Conservation (phyloP, 2,888 invertebrate genomes). For the Sinelater perroti region DNA sequence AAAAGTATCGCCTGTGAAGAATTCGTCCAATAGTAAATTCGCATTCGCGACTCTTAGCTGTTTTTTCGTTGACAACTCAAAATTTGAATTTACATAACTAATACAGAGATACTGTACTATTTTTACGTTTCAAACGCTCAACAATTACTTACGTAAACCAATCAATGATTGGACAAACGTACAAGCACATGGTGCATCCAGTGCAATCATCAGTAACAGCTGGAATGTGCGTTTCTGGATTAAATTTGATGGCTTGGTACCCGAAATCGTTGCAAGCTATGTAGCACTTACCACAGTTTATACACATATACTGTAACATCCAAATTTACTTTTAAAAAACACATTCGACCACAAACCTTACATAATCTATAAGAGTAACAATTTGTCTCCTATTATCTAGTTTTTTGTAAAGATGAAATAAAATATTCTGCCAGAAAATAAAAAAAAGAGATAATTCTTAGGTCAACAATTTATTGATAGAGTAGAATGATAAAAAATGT, state of each 20-base stretch:
- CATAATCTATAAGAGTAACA: slow-evolving; percentile 96
- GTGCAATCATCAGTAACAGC: slow-evolving; percentile 88
- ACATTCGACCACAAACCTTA: slow-evolving; percentile 61
- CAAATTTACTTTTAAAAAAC: not conserved
- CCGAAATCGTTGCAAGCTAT: slow-evolving; percentile 99
- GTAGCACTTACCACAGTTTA: slow-evolving; percentile 99
- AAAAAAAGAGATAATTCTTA: no score
- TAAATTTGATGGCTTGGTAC: slow-evolving; percentile 93
- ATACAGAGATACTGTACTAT: no score
- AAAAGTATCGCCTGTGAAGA: no score
- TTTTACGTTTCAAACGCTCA: no score
- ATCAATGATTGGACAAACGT: slow-evolving; percentile 98
- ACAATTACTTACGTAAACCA: slow-evolving; percentile 91
- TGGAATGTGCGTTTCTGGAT: slow-evolving; percentile 89
- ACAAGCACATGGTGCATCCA: slow-evolving; percentile 94
- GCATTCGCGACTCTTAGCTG: no score
- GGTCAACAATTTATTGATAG: no score
- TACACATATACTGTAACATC: slow-evolving; percentile 92
- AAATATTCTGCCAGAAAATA: no score
- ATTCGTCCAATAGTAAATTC: no score
- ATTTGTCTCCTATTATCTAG: slow-evolving; percentile 91
- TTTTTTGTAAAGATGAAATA: slow-evolving; percentile 81
- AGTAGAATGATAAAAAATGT: no score
- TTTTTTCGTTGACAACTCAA: no score
- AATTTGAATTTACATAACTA: no score